phyloP scores from a whole-genome alignment of 2,888 invertebrate species.

The Latheticus oryzae region DNA sequence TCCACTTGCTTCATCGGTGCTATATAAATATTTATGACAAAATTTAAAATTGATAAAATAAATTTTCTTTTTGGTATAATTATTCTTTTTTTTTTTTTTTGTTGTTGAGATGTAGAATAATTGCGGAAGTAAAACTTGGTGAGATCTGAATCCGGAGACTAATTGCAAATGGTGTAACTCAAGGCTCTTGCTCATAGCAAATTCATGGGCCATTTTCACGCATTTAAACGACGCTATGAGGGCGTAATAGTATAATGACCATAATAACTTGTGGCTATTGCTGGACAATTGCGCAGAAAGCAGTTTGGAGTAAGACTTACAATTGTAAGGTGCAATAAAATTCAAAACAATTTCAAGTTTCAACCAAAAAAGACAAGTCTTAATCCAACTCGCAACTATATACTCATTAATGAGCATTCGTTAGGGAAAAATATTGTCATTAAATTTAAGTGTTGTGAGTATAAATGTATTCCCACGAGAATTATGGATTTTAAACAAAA shows the following conservation, averaged over 20 bases:
- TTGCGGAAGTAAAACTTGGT: slow-evolving; percentile 50
- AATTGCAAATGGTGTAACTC: slow-evolving; percentile 55
- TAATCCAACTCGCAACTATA: slow-evolving; percentile 38
- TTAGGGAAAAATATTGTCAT: slow-evolving; percentile 10
- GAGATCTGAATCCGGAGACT: slow-evolving; percentile 48
- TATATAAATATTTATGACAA: slow-evolving; percentile 22
- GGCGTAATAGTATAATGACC: slow-evolving; percentile 67
- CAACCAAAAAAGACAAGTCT: slow-evolving; percentile 29
- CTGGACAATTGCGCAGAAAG: slow-evolving; percentile 65
- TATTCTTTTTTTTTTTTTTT: slow-evolving; percentile 1
- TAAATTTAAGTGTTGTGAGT: slow-evolving; percentile 27
- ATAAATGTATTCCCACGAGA: slow-evolving; percentile 58
- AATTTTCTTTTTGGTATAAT: slow-evolving; percentile 35
- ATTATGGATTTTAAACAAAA: slow-evolving; percentile 57
- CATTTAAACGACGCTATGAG: slow-evolving; percentile 64
- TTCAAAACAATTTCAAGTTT: slow-evolving; percentile 29
- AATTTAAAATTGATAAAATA: slow-evolving; percentile 28
- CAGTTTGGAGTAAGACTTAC: slow-evolving; percentile 64
- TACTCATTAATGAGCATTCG: slow-evolving; percentile 6
- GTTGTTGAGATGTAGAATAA: slow-evolving; percentile 19
- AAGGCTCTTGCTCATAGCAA: slow-evolving; percentile 61
- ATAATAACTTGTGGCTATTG: slow-evolving; percentile 65
- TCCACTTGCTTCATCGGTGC: slow-evolving; percentile 33
- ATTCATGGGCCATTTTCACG: slow-evolving; percentile 65
- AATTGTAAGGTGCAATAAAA: slow-evolving; percentile 58